phyloP scores from a whole-genome alignment of 2,113 vertebrate species.

The Channa maculata region DNA sequence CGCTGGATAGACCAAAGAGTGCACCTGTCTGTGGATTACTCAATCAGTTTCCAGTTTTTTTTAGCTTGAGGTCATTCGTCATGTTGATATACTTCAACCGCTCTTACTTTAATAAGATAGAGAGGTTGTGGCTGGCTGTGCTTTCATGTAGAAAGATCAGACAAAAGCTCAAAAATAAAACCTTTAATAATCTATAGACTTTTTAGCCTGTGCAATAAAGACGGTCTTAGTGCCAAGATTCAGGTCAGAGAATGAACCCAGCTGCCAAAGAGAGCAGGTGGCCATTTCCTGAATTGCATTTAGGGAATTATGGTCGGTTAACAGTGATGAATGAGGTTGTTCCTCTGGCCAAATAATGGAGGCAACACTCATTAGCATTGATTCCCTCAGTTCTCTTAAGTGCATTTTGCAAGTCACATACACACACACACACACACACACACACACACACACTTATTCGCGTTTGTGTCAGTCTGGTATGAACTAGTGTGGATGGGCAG shows the following conservation, averaged over 20 bases:
- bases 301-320: constrained; percentile 49
- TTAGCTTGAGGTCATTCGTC: too few relatives aligned
- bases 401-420: constrained; percentile 25
- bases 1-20: neutral
- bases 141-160: neutral
- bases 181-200: neutral
- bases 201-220: constrained; percentile 18
- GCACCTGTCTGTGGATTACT: too few relatives aligned
- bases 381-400: constrained; percentile 53
- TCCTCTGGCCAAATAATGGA: constrained; percentile 31
- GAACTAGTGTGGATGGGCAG: neutral
- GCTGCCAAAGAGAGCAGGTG: constrained; percentile 67
- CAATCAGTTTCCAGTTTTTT: too few relatives aligned
- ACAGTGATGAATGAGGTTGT: constrained; percentile 50
- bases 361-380: constrained; percentile 48
- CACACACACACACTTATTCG: too few relatives aligned
- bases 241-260: neutral
- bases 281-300: constrained; percentile 53
- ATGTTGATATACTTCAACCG: too few relatives aligned
- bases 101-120: too few relatives aligned
- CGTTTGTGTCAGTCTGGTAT: neutral
- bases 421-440: constrained; percentile 6
- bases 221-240: neutral
- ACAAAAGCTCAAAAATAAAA: constrained; percentile 12
- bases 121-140: too few relatives aligned